Evolutionary conservation across 2,113 vertebrate genomes (phyloP).

Genomic region (Engystomops pustulosus): DNA sequence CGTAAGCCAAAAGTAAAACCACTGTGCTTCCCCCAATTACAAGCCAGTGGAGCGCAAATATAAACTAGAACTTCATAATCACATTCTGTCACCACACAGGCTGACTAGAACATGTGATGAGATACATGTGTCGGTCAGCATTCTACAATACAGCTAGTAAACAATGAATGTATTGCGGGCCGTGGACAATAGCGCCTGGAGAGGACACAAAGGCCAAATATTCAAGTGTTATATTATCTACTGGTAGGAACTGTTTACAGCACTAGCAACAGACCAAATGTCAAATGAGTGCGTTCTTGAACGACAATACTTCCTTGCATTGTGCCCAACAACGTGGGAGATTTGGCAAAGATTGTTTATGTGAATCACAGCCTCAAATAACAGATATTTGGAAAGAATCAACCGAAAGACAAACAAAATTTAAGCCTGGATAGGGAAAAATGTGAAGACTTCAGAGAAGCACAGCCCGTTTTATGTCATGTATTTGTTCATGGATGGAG

Average conservation of each 20-base stretch:
- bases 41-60: neutral
- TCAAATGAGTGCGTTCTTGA: conserved; percentile 18
- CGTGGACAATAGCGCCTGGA: neutral
- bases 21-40: conserved; percentile 28
- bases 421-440: conserved; percentile 1
- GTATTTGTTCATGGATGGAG: neutral
- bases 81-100: conserved; percentile 15
- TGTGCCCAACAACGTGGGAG: conserved; percentile 50
- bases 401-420: conserved; percentile 16
- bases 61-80: conserved; percentile 2
- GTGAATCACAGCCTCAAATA: conserved; percentile 39
- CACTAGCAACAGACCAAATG: conserved; percentile 11
- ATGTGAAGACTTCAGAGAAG: conserved; percentile 8
- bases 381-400: conserved; percentile 33
- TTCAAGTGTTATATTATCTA: conserved; percentile 14
- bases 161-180: neutral
- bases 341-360: conserved; percentile 31
- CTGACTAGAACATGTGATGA: neutral
- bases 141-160: neutral
- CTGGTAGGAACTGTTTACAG: conserved; percentile 48
- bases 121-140: neutral
- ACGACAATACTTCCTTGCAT: conserved; percentile 13
- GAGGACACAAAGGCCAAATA: neutral
- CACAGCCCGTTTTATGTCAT: neutral
- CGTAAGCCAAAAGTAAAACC: neutral